These are phyloP conservation scores for Drosophila hydei DNA, from an alignment of 1,140 invertebrate species.

Conservation along the genomic window DNA sequence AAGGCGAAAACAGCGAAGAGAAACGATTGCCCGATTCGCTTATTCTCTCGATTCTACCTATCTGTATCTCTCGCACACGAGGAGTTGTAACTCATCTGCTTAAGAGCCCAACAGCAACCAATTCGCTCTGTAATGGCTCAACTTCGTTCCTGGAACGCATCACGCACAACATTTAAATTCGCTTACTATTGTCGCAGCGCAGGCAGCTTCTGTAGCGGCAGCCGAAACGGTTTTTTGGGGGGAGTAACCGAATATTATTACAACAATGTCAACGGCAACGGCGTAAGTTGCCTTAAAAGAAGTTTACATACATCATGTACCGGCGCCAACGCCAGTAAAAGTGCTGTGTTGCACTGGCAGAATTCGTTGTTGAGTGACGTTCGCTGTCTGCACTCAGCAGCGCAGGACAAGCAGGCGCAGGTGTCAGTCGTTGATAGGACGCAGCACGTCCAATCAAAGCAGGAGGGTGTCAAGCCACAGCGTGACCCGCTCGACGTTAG, in stretches of 20 bases:
- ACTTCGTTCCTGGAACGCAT: slow-evolving; percentile 78
- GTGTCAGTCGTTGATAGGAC: slow-evolving; percentile 1
- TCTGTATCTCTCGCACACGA: neutral
- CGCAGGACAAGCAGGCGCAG: slow-evolving; percentile 25
- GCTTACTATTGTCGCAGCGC: slow-evolving; percentile 60
- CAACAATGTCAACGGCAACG: no score
- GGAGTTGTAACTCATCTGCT: neutral
- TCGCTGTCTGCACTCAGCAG: slow-evolving; percentile 19
- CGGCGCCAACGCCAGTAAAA: neutral
- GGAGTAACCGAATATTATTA: neutral
- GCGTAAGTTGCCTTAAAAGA: slow-evolving; percentile 1
- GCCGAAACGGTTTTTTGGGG: neutral
- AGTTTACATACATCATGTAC: neutral
- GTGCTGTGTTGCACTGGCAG: slow-evolving; percentile 6
- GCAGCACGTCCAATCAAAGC: slow-evolving; percentile 12
- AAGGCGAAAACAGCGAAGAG: neutral
- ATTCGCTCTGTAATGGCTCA: slow-evolving; percentile 79
- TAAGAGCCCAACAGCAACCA: neutral
- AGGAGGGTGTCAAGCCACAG: slow-evolving; percentile 76
- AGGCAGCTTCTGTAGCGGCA: slow-evolving; percentile 18
- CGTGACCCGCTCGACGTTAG: slow-evolving; percentile 93
- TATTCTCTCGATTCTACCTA: neutral
- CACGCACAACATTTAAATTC: slow-evolving; percentile 74
- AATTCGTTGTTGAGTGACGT: neutral
- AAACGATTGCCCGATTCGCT: neutral